Base-by-base conservation (phyloP, 2,888 invertebrate genomes). In the Elegia similella region DNA sequence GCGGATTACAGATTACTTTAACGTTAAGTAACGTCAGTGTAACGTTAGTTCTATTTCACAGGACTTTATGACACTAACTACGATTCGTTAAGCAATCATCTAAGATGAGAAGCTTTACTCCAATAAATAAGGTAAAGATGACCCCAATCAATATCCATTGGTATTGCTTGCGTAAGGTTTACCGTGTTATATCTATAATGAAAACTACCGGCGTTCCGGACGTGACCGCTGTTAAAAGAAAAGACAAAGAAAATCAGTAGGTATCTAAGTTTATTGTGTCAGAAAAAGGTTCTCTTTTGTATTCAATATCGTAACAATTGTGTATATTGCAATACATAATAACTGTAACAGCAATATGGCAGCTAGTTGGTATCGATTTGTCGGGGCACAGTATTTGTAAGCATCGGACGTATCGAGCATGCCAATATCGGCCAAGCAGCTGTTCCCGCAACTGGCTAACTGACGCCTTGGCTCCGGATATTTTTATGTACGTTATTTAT, bases 351-450 rank as follows among this genome's bases (percentile, higher is more conserved):
- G 59, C 47, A 59, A 59, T 67, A 50, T 50, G 69, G 72, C 65
- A 70, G 70, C 67, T 69, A 68, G 69, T 67, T 67, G 69, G 67
- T 80, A 84, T 86, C 78, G 85, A 84, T 84, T 81, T 66, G 73
- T 69, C 67, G 67, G 67, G 71, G 64, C 16, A 67, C 67, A 67
- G 72, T 75, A 77, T 80, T 81, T 80, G 83, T 82, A 82, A 77
- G 78, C 84, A 78, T 77, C 73, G 78, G 74, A 70, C 75, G 80
- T 77, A 70, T 70, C 70, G 71, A 67, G 73, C 66, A 70, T 69
- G 74, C 64, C 75, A 80, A 82, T 81, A 78, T 76, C 70, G 74
- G 69, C 66, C 5, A 64, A 76, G 74, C 80, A 78, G 78, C 76
- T 82, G 80, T 76, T 75, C 65, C 70, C 70, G 65, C 71, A 63